phyloP scores from a whole-genome alignment of 2,888 invertebrate species.

The Diaprepes abbreviatus region DNA sequence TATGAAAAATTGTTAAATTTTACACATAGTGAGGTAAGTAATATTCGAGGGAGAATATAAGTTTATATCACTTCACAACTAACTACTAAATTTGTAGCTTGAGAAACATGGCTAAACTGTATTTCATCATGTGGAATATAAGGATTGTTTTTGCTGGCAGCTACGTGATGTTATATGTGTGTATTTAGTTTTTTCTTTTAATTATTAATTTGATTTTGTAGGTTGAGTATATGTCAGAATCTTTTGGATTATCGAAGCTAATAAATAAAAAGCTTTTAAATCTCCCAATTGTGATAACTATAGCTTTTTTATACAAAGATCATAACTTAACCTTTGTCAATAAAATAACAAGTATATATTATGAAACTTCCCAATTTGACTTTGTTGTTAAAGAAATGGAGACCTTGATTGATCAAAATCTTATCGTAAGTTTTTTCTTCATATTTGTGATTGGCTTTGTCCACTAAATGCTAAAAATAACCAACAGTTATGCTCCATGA shows the following conservation, averaged over 20 bases:
- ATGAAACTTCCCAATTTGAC: conserved; percentile 53
- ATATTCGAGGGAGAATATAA: too few species aligned
- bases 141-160: too few species aligned
- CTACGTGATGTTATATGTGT: too few species aligned
- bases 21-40: conserved; percentile 78
- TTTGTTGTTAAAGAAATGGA: conserved; percentile 61
- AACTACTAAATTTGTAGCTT: too few species aligned
- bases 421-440: conserved; percentile 56
- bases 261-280: conserved; percentile 60
- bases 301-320: conserved; percentile 60
- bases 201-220: conserved; percentile 55
- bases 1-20: conserved; percentile 84
- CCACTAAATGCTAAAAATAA: too few species aligned
- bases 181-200: too few species aligned
- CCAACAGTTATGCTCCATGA: too few species aligned
- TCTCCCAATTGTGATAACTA: conserved; percentile 59
- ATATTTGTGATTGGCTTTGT: too few species aligned
- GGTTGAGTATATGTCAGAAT: conserved; percentile 62
- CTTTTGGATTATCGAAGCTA: conserved; percentile 58
- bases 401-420: conserved; percentile 58
- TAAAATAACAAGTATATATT: conserved; percentile 59
- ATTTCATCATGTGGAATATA: too few species aligned
- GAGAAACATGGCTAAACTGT: too few species aligned
- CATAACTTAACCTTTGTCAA: conserved; percentile 59
- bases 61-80: too few species aligned